Base-by-base conservation (phyloP, 2,888 invertebrate genomes). In the Stenoptilia bipunctidactyla region DNA sequence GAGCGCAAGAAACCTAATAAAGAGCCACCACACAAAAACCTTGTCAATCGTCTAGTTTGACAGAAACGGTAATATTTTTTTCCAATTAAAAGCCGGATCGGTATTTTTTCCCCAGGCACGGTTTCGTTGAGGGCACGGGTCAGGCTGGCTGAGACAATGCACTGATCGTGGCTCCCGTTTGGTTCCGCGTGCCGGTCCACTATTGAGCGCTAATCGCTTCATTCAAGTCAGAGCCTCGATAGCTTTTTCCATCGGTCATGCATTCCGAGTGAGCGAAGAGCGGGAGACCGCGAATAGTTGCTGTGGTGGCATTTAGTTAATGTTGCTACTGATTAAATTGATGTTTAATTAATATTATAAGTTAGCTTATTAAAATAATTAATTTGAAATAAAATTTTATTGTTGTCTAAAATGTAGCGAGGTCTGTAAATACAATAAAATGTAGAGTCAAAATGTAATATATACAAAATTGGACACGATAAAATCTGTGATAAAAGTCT, bases 131-230 rank as follows among this genome's bases (percentile, higher is more conserved):
- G 79, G 82, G 79, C 82, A 82, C 82, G 82, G 82, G 82, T 83
- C 82, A 82, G 69, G 60, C 69, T 60, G 52, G 63, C 65, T 74
- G 80, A 82, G 80, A 82, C 82, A 80, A 80, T 68, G 72, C 64
- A 53, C 61, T 61, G 66, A 66, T 74, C 74, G 73, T 74, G 74
- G 60, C 52, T 46, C 49, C 52, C 61, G 56, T 58, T 75, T 79
- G 68, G 82, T 83, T 80, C 74, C 70, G 71, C 69, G 69, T 83
- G 77, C 83, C 80, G 66, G 56, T 52, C 52, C 46, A 60, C 70
- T 64, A 79, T 79, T 79, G 70, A 79, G 74, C 75, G 70, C 69
- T 79, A 83, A 83, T 82, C 80, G 80, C 82, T 83, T 80, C 76
- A 83, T 82, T 80, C 77, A 77, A 66, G 48, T 58, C 55, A 63